Percentiles rank a stretch among this genome's conserved stretches.
phyloP scores from a whole-genome alignment of 30 jellyfish, hydroid and myxozoan genomes.

The Catostylus mosaicus region DNA sequence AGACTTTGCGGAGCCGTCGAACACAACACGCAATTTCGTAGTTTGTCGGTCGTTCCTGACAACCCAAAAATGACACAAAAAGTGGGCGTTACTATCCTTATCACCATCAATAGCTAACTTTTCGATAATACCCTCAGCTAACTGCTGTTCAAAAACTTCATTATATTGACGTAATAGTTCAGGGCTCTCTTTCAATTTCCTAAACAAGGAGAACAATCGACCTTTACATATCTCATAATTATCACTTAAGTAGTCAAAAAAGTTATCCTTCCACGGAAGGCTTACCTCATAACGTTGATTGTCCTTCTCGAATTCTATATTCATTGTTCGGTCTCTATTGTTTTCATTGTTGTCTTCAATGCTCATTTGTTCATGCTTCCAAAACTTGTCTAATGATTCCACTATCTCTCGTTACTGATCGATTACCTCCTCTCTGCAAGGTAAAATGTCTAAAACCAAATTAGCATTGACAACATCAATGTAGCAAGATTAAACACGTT shows the following conservation, averaged over 20 bases:
- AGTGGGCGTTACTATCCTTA: too few relatives aligned
- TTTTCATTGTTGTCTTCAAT: not conserved
- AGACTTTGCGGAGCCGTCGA: too few relatives aligned
- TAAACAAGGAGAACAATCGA: conserved; percentile 2
- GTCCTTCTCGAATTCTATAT: not conserved
- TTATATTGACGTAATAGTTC: too few relatives aligned
- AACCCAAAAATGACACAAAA: too few relatives aligned
- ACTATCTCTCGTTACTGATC: conserved; percentile 14
- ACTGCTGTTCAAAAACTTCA: too few relatives aligned
- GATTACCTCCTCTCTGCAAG: not conserved
- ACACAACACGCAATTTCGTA: too few relatives aligned
- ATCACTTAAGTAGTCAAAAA: not conserved
- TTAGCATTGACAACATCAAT: not conserved
- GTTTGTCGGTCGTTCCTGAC: too few relatives aligned
- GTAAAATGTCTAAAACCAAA: conserved; percentile 8
- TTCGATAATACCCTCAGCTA: too few relatives aligned
- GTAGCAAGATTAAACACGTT: not conserved
- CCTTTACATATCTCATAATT: conserved; percentile 5
- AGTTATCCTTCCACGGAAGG: conserved; percentile 17
- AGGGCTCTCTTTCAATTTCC: conserved; percentile 12
- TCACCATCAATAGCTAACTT: too few relatives aligned
- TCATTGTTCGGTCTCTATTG: not conserved
- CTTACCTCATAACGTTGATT: conserved; percentile 26
- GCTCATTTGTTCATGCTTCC: conserved; percentile 24
- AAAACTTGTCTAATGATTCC: conserved; percentile 17